Base-by-base conservation (phyloP, 2,113 vertebrate genomes). In the Picathartes gymnocephalus region DNA sequence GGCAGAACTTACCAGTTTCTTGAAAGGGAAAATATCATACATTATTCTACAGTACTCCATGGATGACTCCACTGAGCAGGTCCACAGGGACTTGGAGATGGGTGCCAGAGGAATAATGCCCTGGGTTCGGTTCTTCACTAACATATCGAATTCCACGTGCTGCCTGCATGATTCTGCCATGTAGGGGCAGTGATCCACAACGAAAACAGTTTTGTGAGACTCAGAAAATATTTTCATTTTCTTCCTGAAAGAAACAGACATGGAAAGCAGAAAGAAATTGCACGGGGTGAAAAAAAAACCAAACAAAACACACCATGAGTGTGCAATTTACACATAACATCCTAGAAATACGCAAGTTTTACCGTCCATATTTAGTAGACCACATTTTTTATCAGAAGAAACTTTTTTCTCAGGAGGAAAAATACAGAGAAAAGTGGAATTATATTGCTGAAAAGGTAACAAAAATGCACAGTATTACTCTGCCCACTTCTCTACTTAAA, bases 41-140 rank as follows among this genome's bases (percentile, higher is more conserved):
- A 99, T 99, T 96, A 99, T 99, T 79, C 99, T 98, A 69, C 99
- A 99, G 85, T 99, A 99, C 89, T 99, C 99, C 99, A 99, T 99
- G 40, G 99, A 99, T 47, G 99, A 99, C 78, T 99, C 99, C 84
- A 99, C 98, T 2, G 99, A 99, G 50, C 99, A 99, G 4, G 99
- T 99, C 99, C 99, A 99, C 24, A 99, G 97, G 5, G 99, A 99
- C 83, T 99, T 99, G 78, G 99, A 99, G 88, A 99, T 99, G 2
- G 99, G 99, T 14, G 99, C 99, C 85, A 99, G 87, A 45, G 99
- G 99, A 93, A 99, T 99, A 85, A 99, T 98, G 42, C 99, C 99
- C 92, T 99, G 99, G 28, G 98, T 98, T 37, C 99, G 98, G 44
- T 98, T 99, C 97, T 99, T 99, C 54, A 99, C 99, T 94, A 99